Conservation (phyloP, 2,113 vertebrate species). For the Prionailurus viverrinus region DNA sequence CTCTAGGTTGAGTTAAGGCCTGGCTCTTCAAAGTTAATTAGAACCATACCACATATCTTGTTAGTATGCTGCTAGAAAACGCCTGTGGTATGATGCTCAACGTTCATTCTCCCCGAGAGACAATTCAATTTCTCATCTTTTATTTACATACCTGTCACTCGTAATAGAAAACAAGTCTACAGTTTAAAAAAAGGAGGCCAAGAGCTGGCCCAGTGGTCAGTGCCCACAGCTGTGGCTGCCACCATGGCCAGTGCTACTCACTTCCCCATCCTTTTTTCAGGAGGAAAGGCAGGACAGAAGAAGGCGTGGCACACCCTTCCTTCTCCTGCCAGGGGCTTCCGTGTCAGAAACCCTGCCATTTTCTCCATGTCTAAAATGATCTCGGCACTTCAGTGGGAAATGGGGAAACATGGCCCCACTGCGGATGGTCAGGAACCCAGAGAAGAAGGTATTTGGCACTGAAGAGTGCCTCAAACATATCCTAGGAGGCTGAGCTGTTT, state of each 20-base stretch:
- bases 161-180: constrained; percentile 44
- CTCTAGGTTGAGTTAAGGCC: neutral
- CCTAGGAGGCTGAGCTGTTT: neutral
- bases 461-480: neutral
- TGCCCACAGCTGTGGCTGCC: neutral
- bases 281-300: neutral
- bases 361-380: neutral
- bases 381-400: neutral
- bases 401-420: neutral
- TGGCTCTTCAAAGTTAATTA: constrained; percentile 55
- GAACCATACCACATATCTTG: neutral
- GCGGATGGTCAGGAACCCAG: neutral
- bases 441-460: neutral
- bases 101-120: constrained; percentile 27
- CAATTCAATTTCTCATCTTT: constrained; percentile 55
- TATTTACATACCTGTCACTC: constrained; percentile 45
- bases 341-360: neutral
- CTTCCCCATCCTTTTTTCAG: neutral
- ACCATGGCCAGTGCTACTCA: too few species aligned
- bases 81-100: neutral
- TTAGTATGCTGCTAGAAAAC: neutral
- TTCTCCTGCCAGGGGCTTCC: neutral
- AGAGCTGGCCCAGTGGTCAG: neutral
- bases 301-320: neutral
- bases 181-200: constrained; percentile 42